These are phyloP conservation scores for Lithobates sylvaticus DNA, from an alignment of 2,797 vertebrate species.

Conservation along the genomic window DNA sequence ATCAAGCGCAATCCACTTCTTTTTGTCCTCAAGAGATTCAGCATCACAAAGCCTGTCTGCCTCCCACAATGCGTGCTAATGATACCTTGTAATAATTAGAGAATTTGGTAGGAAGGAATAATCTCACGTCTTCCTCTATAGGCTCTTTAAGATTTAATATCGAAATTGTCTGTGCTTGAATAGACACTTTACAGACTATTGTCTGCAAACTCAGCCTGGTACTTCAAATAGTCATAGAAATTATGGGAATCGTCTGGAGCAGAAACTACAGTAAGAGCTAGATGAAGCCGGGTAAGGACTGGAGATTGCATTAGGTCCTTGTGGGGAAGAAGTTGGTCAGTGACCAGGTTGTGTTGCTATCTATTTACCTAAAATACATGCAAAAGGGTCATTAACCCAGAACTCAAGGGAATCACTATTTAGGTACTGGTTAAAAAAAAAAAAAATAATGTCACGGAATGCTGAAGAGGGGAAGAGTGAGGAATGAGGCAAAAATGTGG, in stretches of 20 bases:
- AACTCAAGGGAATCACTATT: no score
- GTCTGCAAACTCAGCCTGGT: constrained; percentile 52
- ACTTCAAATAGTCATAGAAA: constrained; percentile 39
- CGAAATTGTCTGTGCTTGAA: constrained; percentile 65
- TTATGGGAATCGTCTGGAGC: constrained; percentile 21
- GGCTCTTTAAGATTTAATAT: constrained; percentile 69
- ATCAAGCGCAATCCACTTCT: constrained; percentile 73
- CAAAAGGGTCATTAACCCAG: no score
- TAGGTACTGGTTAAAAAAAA: no score
- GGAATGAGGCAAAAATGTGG: no score
- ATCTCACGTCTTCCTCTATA: constrained; percentile 68
- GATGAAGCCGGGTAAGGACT: background rate
- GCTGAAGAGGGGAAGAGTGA: no score
- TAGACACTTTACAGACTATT: constrained; percentile 45
- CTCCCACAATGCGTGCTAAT: constrained; percentile 64
- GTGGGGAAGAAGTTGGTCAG: background rate
- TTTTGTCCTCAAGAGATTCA: constrained; percentile 61
- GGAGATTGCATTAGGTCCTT: background rate
- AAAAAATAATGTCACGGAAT: no score
- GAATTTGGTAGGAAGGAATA: constrained; percentile 75
- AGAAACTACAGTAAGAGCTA: constrained; percentile 22
- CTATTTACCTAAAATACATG: no score
- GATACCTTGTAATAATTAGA: constrained; percentile 71
- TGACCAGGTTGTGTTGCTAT: no score
- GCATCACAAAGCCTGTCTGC: constrained; percentile 66